phyloP scores from a whole-genome alignment of 53 echinoderm and acorn worm species.

The Paracentrotus lividus region DNA sequence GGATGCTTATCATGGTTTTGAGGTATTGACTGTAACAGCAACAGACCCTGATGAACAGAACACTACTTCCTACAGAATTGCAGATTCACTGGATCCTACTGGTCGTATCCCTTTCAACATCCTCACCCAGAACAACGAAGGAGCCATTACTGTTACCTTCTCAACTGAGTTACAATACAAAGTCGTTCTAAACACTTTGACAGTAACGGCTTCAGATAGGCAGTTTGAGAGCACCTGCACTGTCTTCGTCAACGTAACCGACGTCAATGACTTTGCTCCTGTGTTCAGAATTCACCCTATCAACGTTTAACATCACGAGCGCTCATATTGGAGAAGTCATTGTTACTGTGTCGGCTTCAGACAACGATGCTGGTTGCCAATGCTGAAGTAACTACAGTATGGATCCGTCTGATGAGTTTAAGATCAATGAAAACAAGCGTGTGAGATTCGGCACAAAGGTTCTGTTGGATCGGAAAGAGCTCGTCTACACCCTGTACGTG shows the following conservation, averaged over 20 bases:
- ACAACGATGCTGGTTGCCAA: constrained; percentile 94
- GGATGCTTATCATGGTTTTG: constrained; percentile 80
- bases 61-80: constrained; percentile 93
- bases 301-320: constrained; percentile 78
- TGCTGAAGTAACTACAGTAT: constrained; percentile 92
- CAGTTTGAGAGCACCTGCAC: constrained; percentile 84
- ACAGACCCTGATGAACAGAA: constrained; percentile 92
- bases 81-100: constrained; percentile 77
- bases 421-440: constrained; percentile 84
- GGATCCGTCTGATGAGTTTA: constrained; percentile 83
- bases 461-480: constrained; percentile 83
- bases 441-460: constrained; percentile 81
- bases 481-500: constrained; percentile 89
- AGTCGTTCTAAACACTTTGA: constrained; percentile 89
- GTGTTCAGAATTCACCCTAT: constrained; percentile 94
- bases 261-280: constrained; percentile 91
- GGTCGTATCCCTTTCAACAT: constrained; percentile 92
- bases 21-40: constrained; percentile 86
- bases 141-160: constrained; percentile 87
- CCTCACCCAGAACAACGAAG: constrained; percentile 86
- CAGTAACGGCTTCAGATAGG: constrained; percentile 91
- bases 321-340: constrained; percentile 79
- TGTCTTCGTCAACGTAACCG: constrained; percentile 90
- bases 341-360: constrained; percentile 86
- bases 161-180: too few species aligned